Base-by-base conservation (phyloP, 2,888 invertebrate genomes). In the Allacma fusca region DNA sequence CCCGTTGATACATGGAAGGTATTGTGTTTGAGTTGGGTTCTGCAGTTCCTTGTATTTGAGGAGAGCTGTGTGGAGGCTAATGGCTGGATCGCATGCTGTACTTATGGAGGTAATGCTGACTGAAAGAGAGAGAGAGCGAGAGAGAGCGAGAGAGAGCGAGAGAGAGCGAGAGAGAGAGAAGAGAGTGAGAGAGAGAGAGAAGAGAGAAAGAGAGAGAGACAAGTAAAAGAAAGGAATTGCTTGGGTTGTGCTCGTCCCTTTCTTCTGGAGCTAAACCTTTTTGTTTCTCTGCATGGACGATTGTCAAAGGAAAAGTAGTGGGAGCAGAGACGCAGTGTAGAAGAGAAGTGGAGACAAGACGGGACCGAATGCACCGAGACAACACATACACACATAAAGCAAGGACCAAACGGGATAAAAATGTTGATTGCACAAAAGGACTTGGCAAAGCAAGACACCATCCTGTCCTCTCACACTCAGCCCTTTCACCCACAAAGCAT, bases 401-500 rank as follows among this genome's bases (percentile, higher is more conserved):
- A 4, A 29, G n/a, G 21, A 67, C 21, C 21, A 69, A 43, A 21
- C 1, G 34, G 59, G 29, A 59, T 64, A 40, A 64, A 73, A 64
- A 79, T 76, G 79, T 74, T 69, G 74, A 74, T 70, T 73, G 76
- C 43, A 69, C 76, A 76, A 76, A 76, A 71, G 71, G 34, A 43
- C 64, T 73, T 59, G 73, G 24, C 72, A 23, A 44, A 21, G 43
- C 21, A 5, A 43, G 24, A 40, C 43, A 69, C 43, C 68, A 40
- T 34, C 40, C 29, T 24, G 62, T 13, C 64, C 65, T 65, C 24
- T 65, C 65, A 7, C 9, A 5, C 65, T 65, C 26, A 7, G 28
- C 26, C 34, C 4, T 34, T 34, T 34, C 34, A 34, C 4, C 5
- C 5, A 34, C 5, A 34, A 34, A 34, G 34, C n/a, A n/a, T n/a